phyloP scores from a whole-genome alignment of 2,888 invertebrate genomes.

The Chromoteleia sp. region DNA sequence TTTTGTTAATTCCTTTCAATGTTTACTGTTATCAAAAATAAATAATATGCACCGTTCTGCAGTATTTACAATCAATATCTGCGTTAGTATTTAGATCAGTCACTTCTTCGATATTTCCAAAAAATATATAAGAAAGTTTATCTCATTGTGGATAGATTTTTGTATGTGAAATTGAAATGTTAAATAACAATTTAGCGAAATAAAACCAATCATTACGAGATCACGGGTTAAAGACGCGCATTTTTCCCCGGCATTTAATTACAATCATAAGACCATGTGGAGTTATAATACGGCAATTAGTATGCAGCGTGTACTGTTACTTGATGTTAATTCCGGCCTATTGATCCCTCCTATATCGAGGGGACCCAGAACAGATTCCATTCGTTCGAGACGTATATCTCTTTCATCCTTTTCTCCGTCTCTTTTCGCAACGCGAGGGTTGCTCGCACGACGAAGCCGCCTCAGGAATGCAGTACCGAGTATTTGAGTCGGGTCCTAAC shows the following conservation, averaged over 20 bases:
- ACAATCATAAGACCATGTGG: constrained; percentile 68
- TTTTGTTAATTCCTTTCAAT: too few species aligned
- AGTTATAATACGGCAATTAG: constrained; percentile 81
- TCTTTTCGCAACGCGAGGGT: constrained; percentile 67
- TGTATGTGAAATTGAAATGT: too few species aligned
- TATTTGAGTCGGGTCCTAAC: constrained; percentile 65
- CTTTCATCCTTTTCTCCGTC: constrained; percentile 36
- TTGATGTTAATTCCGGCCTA: constrained; percentile 79
- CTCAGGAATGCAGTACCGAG: constrained; percentile 77
- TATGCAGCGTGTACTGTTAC: constrained; percentile 78
- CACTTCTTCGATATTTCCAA: too few species aligned
- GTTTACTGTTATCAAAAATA: too few species aligned
- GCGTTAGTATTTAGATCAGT: too few species aligned
- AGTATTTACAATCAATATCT: too few species aligned
- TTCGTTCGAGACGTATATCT: constrained; percentile 69
- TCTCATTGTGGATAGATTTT: too few species aligned
- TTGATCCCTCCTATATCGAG: constrained; percentile 76
- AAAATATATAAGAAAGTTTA: too few species aligned
- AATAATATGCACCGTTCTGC: too few species aligned
- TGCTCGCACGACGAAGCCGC: constrained; percentile 76
- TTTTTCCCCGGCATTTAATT: constrained; percentile 76
- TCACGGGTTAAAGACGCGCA: constrained; percentile 37
- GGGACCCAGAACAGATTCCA: constrained; percentile 76
- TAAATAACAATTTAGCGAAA: too few species aligned
- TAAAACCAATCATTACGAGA: neutral